Evolutionary conservation across 2,888 invertebrate genomes (phyloP), one percentile per base, ranked within the genome.

Genomic region (Perdita meconis): DNA sequence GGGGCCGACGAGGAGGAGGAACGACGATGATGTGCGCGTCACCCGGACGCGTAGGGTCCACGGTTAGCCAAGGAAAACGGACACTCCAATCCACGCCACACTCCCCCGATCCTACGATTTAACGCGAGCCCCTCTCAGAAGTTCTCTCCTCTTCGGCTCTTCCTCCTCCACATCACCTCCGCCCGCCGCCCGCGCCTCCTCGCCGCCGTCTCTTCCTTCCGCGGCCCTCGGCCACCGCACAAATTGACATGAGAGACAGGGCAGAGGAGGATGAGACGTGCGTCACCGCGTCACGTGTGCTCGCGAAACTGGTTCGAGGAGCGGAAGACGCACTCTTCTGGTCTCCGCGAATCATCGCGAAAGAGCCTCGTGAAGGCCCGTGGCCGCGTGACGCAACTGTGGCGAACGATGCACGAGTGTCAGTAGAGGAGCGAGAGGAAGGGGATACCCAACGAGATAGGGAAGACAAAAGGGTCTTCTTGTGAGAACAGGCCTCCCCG

Each of bases 61-160:
- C 53, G 77, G 64, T 68, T 73, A 73, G 78, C 82, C 90, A 92
- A 92, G 92, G 85, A 91, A n/a, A n/a, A 89, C 92, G 91, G 92
- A 91, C 92, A 91, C 91, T 90, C 87, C 90, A 90, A 92, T 91
- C 89, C 88, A 74, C 87, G 84, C 87, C 88, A 86, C 88, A 61
- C 89, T 89, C 84, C 80, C 82, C 80, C 81, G 86, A 78, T 83
- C 76, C 83, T 81, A 78, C 78, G 77, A 66, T 80, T 77, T 75
- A 75, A 80, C 74, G 75, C 68, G 76, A 83, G 74, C 78, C 77
- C 53, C 71, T 68, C 55, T 77, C 72, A 69, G 73, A 19, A 16
- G 19, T 19, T n/a, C 86, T 81, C 86, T 81, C 76, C 73, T 70
- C 78, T 66, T 50, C 65, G 57, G 76, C 83, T 82, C 77, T 84